A percentile compares a stretch with the other conserved stretches of the same genome.
Conservation (phyloP, 2,888 invertebrate genomes). For the Eutolmus rufibarbis region DNA sequence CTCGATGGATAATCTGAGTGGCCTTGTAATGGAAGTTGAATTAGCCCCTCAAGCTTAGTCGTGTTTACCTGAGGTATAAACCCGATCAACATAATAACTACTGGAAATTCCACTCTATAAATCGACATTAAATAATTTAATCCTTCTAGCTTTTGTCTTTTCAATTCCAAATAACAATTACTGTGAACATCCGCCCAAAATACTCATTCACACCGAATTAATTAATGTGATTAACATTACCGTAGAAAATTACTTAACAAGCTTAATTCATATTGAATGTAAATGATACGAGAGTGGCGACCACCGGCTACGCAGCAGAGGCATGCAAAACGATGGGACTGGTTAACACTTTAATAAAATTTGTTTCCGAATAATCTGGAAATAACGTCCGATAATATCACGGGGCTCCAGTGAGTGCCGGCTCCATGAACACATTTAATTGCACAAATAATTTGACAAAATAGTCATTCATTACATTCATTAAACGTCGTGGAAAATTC, state of each 20-base stretch:
- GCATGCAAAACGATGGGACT: neutral
- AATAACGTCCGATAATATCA: neutral
- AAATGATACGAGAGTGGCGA: neutral
- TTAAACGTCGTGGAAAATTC: neutral
- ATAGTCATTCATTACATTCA: neutral
- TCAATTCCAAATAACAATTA: neutral
- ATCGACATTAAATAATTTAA: neutral
- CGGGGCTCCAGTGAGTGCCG: neutral
- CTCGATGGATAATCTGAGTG: neutral
- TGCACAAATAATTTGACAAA: neutral
- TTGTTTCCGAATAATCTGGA: neutral
- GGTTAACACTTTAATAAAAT: neutral
- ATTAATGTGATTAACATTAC: neutral
- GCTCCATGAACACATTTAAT: neutral
- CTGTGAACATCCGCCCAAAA: neutral
- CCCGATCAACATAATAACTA: neutral
- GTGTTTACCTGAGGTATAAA: neutral
- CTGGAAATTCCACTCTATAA: neutral
- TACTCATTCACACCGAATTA: neutral
- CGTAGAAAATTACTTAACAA: neutral
- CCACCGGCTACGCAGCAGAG: neutral
- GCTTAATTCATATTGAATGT: neutral
- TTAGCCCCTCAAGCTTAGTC: neutral
- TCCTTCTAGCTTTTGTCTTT: neutral
- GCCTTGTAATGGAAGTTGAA: neutral